Evolutionary conservation across 2,113 vertebrate genomes (phyloP).

Genomic region (Antechinus flavipes): DNA sequence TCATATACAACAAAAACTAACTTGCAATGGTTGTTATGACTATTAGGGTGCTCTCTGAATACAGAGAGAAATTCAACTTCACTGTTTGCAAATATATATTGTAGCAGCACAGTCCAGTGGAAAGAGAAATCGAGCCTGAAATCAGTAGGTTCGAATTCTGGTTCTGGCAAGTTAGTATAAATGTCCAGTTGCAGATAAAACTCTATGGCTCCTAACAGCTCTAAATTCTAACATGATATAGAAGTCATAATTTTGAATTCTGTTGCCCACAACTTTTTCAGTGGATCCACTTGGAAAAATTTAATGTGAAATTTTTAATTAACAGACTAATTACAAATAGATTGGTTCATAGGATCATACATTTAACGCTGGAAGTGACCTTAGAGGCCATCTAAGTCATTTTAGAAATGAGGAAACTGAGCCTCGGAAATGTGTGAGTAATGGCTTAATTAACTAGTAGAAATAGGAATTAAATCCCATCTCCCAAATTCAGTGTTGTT

Average conservation of each 20-base stretch:
- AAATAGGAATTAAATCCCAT: not conserved
- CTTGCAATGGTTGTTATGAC: not conserved
- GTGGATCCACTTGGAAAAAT: not conserved
- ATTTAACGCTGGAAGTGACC: not conserved
- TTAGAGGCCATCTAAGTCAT: not conserved
- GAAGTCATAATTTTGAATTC: not conserved
- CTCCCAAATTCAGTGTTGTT: not conserved
- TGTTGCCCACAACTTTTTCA: not conserved
- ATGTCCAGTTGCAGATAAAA: not conserved
- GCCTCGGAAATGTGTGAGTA: not conserved
- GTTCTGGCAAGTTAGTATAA: not conserved
- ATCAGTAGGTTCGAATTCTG: not conserved
- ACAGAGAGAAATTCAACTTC: not conserved
- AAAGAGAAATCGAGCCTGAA: not conserved
- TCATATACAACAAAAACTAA: conserved; percentile 14
- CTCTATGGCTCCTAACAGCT: not conserved
- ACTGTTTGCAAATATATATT: not conserved
- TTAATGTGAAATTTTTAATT: not conserved
- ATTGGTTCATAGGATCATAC: not conserved
- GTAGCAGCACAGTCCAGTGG: not conserved
- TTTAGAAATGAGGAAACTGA: not conserved
- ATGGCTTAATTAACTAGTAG: not conserved
- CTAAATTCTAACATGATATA: not conserved
- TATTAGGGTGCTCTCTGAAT: not conserved
- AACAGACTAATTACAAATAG: not conserved